Evolutionary conservation across 2,888 invertebrate genomes (phyloP), one percentile per base, ranked within the genome.

Genomic region (Mylabris sibirica): DNA sequence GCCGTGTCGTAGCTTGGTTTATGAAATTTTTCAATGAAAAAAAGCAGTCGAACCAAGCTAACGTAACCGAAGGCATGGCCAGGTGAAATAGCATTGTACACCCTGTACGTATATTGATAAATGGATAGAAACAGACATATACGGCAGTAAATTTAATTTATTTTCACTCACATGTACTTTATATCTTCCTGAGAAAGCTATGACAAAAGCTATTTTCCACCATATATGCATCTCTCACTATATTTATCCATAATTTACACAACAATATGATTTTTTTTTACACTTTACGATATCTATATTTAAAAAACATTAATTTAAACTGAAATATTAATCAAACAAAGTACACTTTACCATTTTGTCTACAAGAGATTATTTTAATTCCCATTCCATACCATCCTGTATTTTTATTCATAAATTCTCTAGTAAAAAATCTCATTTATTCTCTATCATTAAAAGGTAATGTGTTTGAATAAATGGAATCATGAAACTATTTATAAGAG

Each of bases 151-250:
- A 57, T 57, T 57, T 26, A 57, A 57, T 57, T 57, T 57, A 57
- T 57, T 57, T 57, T 57, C 57, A 57, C 57, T 57, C 57, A 24
- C 57, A 57, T 57, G 26, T 57, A 57, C 24, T 57, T 57, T 57
- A 57, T 57, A 57, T 57, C 57, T 14, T 57, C 57, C 57, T 57
- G 57, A 30, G 14, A 26, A 26, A 57, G 57, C 57, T 26, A 57
- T 57, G 24, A 57, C 57, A 57, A 57, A 57, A 57, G 57, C 57
- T 14, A 57, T 57, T 57, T 57, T 57, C 24, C 26, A 57, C 12
- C 14, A 17, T 22, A 57, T 26, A n/a, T 57, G 12, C 22, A 11
- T 53, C 11, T 49, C 49, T 12, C 11, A 22, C 26, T 57, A 57
- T 57, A 57, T 57, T 57, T 57, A 26, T 57, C 24, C 24, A n/a